phyloP scores from a whole-genome alignment of 1,140 invertebrate species.

The Heliconius melpomene region DNA sequence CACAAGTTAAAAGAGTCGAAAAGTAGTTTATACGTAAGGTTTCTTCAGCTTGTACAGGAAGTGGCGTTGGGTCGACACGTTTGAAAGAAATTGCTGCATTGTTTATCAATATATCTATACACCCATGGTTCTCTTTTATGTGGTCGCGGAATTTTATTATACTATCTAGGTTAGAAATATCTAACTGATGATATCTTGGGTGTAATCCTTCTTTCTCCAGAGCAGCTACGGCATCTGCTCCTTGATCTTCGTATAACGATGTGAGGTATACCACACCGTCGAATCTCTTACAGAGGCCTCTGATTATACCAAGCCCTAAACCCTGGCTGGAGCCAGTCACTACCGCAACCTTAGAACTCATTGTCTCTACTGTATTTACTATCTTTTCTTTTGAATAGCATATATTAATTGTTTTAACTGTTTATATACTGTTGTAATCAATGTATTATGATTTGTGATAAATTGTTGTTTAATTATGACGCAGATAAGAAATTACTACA shows the following conservation, averaged over 20 bases:
- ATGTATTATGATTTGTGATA: too few species aligned
- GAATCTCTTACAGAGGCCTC: slow-evolving; percentile 83
- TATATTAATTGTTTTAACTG: too few species aligned
- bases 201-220: slow-evolving; percentile 79
- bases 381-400: too few species aligned
- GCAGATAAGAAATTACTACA: too few species aligned
- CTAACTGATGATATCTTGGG: slow-evolving; percentile 85
- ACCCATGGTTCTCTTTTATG: slow-evolving; percentile 85
- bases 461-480: too few species aligned
- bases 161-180: slow-evolving; percentile 77
- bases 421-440: too few species aligned
- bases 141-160: slow-evolving; percentile 82
- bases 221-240: slow-evolving; percentile 80
- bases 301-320: slow-evolving; percentile 87
- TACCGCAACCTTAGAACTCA: slow-evolving; percentile 63
- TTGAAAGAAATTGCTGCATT: slow-evolving; percentile 92
- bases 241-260: slow-evolving; percentile 81
- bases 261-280: slow-evolving; percentile 84
- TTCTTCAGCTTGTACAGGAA: slow-evolving; percentile 85
- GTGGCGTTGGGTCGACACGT: slow-evolving; percentile 82
- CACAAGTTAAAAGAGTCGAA: slow-evolving; percentile 83
- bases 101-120: slow-evolving; percentile 91
- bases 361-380: slow-evolving; percentile 31
- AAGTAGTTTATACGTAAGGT: slow-evolving; percentile 88
- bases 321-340: slow-evolving; percentile 91